phyloP scores from a whole-genome alignment of 2,888 invertebrate genomes.

The Heliconius sara region DNA sequence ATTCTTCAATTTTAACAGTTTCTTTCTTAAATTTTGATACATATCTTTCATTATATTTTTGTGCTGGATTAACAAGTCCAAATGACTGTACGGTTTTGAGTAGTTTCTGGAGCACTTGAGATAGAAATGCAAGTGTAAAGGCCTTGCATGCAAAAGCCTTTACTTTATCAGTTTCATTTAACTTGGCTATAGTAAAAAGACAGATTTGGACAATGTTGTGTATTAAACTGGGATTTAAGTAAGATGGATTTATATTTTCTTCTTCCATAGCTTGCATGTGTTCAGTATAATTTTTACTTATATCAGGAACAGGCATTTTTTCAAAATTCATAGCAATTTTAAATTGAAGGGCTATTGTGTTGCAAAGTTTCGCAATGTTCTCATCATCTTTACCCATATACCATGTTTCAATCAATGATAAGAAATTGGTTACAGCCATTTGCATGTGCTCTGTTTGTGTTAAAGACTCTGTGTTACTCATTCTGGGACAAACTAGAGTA shows the following conservation, averaged over 20 bases:
- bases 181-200: slow-evolving; percentile 90
- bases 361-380: slow-evolving; percentile 87
- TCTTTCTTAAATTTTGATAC: slow-evolving; percentile 31
- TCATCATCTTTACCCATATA: slow-evolving; percentile 86
- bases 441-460: slow-evolving; percentile 80
- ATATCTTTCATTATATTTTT: slow-evolving; percentile 62
- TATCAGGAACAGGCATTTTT: slow-evolving; percentile 78
- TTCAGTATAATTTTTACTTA: slow-evolving; percentile 80
- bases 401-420: slow-evolving; percentile 86
- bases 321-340: slow-evolving; percentile 87
- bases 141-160: slow-evolving; percentile 93
- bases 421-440: slow-evolving; percentile 76
- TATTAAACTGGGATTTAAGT: slow-evolving; percentile 87
- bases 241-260: slow-evolving; percentile 81
- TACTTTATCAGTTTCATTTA: slow-evolving; percentile 89
- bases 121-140: slow-evolving; percentile 92
- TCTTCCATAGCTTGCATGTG: slow-evolving; percentile 78
- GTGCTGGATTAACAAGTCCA: slow-evolving; percentile 77
- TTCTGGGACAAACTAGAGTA: slow-evolving; percentile 83
- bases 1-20: slow-evolving; percentile 44
- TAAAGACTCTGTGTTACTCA: slow-evolving; percentile 75
- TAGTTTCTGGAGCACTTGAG: slow-evolving; percentile 86
- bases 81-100: slow-evolving; percentile 72
- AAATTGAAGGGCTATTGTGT: slow-evolving; percentile 88
- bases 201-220: slow-evolving; percentile 93